Evolutionary conservation across 2,113 vertebrate species (phyloP), one percentile per base, ranked within the genome.

Genomic region (Stegostoma tigrinum): DNA sequence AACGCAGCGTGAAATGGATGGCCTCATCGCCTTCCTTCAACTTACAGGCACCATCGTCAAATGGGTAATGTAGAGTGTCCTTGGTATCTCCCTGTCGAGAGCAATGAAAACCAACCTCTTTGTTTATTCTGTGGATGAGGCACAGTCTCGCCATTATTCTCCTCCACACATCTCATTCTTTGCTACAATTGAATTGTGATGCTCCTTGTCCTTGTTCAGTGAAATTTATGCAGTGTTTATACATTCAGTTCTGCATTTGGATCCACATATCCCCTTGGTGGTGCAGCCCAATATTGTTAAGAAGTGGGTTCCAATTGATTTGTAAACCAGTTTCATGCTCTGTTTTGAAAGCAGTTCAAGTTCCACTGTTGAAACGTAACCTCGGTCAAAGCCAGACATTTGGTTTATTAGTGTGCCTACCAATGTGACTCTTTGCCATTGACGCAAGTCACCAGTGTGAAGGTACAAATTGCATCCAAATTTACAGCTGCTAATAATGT

Each of bases 1-100:
- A 97, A 99, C 99, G 3, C 99, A 99, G 96, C 98, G 99, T 94
- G 99, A 99, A 96, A 97, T 99, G 96, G 99, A 99, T 17, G 99
- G 99, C 42, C 97, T 99, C 95, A 98, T 98, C 86, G 98, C 98
- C 0, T 99, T 99, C 97, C 97, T 99, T 42, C 98, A 99, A 96
- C 97, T 99, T 83, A 98, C 99, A 7, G 98, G 98, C 94, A 98
- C 98, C 96, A 99, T 99, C 96, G 98, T 99, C 52, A 98, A 97
- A 95, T 99, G 99, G 99, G 99, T 99, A 97, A 85, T 55, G 55
- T 61, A 27, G 2, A 48, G 10, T 48, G 70, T 72, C 42, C 64
- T 94, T 95, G 94, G 67, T 8, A 38, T 5, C 38, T 38, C n/a
- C 38, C 55, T 2, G 66, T 21, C 0, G 38, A 45, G 0, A 83